Conservation (phyloP, 2,113 vertebrate species). For the Herpetotheres cachinnans region DNA sequence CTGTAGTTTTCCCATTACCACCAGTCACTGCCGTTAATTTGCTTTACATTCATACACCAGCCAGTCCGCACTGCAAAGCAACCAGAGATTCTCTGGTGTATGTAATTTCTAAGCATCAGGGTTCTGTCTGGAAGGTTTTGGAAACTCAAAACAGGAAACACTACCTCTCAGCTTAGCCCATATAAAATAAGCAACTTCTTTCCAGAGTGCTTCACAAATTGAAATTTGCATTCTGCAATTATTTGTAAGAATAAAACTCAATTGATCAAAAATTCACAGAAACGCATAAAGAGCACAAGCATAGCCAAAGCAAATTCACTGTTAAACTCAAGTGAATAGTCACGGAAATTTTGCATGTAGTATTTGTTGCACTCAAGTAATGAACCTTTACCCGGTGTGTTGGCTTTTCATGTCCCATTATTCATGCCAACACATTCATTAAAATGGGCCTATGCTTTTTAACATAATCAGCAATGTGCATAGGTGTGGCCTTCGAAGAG, state of each 20-base stretch:
- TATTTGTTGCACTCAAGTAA: slow-evolving; percentile 50
- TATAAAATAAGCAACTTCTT: neutral
- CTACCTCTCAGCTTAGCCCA: neutral
- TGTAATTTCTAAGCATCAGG: neutral
- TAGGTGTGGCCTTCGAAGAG: slow-evolving; percentile 44
- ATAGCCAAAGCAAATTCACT: slow-evolving; percentile 8
- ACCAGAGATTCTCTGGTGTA: neutral
- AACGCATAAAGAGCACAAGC: neutral
- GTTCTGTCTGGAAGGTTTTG: neutral
- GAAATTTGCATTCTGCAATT: slow-evolving; percentile 24
- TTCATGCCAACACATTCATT: slow-evolving; percentile 46
- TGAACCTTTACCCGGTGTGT: slow-evolving; percentile 21
- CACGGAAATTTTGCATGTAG: slow-evolving; percentile 1
- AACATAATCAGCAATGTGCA: neutral
- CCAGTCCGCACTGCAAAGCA: neutral
- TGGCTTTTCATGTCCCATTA: slow-evolving; percentile 43
- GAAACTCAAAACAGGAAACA: neutral
- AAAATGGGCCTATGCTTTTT: neutral
- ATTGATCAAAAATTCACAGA: slow-evolving; percentile 20
- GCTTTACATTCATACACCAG: neutral
- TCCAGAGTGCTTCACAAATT: neutral
- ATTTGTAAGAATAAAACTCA: slow-evolving; percentile 2
- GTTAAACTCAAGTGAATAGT: neutral
- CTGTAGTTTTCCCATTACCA: neutral
- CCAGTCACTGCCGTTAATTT: neutral